phyloP scores from a whole-genome alignment of 2,113 vertebrate genomes.

The Lipotes vexillifer region DNA sequence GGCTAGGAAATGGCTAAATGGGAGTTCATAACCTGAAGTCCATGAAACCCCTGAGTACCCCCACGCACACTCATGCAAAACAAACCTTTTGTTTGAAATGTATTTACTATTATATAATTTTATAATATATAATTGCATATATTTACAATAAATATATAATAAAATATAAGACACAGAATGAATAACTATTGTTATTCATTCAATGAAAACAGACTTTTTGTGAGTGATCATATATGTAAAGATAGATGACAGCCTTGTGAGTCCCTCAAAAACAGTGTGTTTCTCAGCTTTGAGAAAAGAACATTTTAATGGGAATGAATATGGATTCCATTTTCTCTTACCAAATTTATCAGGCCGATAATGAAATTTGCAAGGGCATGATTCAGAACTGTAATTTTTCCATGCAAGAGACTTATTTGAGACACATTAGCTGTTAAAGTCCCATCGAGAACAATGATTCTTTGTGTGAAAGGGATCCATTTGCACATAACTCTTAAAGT shows the following conservation, averaged over 20 bases:
- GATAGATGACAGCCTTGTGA: not conserved
- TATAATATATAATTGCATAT: not conserved
- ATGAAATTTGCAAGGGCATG: not conserved
- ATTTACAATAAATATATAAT: not conserved
- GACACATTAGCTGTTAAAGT: not conserved
- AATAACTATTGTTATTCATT: not conserved
- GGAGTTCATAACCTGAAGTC: not conserved
- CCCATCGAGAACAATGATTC: not conserved
- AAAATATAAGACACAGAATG: not conserved
- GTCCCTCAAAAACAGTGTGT: not conserved
- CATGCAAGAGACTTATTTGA: not conserved
- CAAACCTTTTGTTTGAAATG: not conserved
- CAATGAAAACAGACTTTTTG: not conserved
- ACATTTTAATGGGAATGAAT: not conserved
- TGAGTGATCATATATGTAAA: not conserved
- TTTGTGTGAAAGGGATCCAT: not conserved
- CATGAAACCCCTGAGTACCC: not conserved
- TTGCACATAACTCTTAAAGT: not conserved
- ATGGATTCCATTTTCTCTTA: not conserved
- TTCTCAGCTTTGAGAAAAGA: conserved; percentile 2
- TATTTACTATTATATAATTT: not conserved
- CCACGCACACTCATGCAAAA: not conserved
- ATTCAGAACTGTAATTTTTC: conserved; percentile 1
- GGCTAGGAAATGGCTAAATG: not conserved
- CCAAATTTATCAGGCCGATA: not conserved